Evolutionary conservation across 2,797 vertebrate genomes (phyloP), one percentile per base, ranked within the genome.

Genomic region (Halcyon chelicuti): DNA sequence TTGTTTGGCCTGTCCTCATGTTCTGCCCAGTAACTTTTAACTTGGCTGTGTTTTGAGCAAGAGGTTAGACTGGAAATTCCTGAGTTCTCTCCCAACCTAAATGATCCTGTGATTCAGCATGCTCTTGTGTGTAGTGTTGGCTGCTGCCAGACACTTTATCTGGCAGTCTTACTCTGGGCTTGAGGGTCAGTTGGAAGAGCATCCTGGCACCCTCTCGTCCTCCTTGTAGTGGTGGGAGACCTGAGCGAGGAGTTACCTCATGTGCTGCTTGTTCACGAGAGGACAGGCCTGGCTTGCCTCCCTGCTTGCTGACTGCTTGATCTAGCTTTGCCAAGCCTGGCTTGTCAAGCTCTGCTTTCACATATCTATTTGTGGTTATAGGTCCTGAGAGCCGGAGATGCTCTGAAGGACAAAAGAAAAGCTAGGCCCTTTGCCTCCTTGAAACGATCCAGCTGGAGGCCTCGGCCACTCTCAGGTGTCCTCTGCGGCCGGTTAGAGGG

Each of bases 401-500:
- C 47, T 80, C 47, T 88, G 70, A 81, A 81, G 65, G 46, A 77
- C 77, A 49, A 51, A 94, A 80, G 40, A 40, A 75, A 86, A 57
- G 17, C 42, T 66, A 18, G 75, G 26, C 14, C 35, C 13, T 85
- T 17, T 54, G 17, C 47, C 52, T 94, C 16, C 28, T 62, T 39
- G 40, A 76, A 73, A 37, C 0, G 0, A 26, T 78, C 2, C 7
- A 60, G 18, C 44, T 65, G 40, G 6, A 14, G 22, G 10, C 49
- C n/a, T 75, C 19, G 11, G 15, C 40, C 14, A 6, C 39, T 51
- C 26, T 63, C 44, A 33, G 12, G 17, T 88, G 35, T 63, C 37
- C n/a, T 65, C 13, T 46, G 33, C 47, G 58, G 33, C 37, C 16
- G 7, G 10, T 40, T 73, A n/a, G 46, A 66, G 31, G 15, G 33